Evolutionary conservation across 2,113 vertebrate genomes (phyloP).

Genomic region (Leucoraja erinaceus): DNA sequence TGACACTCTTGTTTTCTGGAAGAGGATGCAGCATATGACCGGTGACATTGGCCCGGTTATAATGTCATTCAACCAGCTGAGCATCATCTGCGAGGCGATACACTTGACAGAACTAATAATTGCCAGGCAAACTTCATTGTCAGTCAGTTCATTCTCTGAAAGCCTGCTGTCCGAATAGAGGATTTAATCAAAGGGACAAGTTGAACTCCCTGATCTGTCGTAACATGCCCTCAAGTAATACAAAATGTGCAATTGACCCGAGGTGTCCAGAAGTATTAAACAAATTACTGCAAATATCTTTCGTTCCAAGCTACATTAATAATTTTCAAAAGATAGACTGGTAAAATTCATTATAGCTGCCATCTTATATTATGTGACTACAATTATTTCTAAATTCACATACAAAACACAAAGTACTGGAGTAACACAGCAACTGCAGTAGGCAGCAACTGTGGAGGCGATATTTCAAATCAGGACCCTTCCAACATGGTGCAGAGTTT

Average conservation of each 20-base stretch:
- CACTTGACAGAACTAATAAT: not conserved
- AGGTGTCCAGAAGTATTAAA: not conserved
- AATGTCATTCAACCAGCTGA: constrained; percentile 13
- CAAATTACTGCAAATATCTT: not conserved
- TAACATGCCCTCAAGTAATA: not conserved
- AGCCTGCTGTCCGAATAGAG: constrained; percentile 18
- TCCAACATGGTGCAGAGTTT: no score
- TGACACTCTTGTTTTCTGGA: not conserved
- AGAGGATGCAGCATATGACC: not conserved
- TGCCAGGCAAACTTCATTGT: not conserved
- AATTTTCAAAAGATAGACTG: not conserved
- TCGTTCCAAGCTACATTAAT: not conserved
- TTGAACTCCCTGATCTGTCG: not conserved
- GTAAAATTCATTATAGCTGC: not conserved
- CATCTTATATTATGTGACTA: not conserved
- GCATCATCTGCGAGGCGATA: not conserved
- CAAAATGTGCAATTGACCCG: not conserved
- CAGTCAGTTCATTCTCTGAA: constrained; percentile 28
- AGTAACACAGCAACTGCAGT: no score
- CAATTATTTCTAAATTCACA: not conserved
- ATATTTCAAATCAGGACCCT: no score
- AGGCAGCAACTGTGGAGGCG: no score
- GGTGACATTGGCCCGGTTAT: not conserved
- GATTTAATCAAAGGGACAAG: not conserved
- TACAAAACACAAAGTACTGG: no score